Evolutionary conservation across 2,113 vertebrate genomes (phyloP).

Genomic region (Anoplopoma fimbria): DNA sequence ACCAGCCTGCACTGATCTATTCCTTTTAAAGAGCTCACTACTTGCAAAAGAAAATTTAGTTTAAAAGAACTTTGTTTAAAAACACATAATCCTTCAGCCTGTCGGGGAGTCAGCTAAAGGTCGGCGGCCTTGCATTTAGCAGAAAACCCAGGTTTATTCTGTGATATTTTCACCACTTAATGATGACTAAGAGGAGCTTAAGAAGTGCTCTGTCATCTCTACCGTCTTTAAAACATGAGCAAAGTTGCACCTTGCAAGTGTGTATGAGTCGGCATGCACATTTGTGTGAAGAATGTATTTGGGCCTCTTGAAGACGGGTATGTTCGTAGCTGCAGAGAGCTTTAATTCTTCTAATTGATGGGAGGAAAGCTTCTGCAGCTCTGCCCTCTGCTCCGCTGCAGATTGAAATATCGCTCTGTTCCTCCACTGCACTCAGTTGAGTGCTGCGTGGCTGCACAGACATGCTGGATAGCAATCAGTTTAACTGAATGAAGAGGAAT

Average conservation of each 20-base stretch:
- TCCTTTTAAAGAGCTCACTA: no score
- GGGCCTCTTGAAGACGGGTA: background rate
- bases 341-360: conserved; percentile 62
- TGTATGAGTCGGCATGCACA: background rate
- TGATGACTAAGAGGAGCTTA: no score
- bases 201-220: background rate
- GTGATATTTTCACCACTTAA: no score
- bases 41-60: no score
- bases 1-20: no score
- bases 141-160: no score
- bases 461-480: conserved; percentile 69
- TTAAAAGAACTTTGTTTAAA: no score
- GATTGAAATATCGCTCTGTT: conserved; percentile 72
- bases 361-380: conserved; percentile 28
- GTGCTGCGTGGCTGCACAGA: conserved; percentile 59
- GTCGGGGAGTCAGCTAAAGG: no score
- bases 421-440: conserved; percentile 72
- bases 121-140: no score
- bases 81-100: no score
- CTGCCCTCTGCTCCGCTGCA: conserved; percentile 33
- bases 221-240: background rate
- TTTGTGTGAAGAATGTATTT: background rate
- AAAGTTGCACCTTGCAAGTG: background rate
- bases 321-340: conserved; percentile 11
- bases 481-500: conserved; percentile 56